Conservation (phyloP, 35 echinoderm and acorn worm species). For the Ophioderma brevispina region DNA sequence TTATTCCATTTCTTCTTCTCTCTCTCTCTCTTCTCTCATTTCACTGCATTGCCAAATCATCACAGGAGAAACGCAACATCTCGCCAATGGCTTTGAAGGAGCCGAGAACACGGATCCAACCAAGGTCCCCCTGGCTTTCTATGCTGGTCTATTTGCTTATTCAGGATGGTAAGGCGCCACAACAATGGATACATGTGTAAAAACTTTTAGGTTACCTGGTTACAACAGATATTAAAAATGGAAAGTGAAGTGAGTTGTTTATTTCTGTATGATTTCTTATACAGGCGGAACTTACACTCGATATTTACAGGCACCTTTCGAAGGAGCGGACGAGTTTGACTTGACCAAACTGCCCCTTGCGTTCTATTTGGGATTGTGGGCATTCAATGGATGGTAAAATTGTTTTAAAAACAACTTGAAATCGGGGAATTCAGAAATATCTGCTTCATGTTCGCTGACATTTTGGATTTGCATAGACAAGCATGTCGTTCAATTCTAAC, state of each 20-base stretch:
- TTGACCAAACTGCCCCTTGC: not conserved
- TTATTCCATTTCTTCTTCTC: too few species aligned
- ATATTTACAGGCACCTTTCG: not conserved
- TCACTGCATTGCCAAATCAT: not conserved
- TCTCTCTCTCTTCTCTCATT: not conserved
- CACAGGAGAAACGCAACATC: slow-evolving; percentile 55
- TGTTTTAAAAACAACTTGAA: too few species aligned
- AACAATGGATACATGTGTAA: too few species aligned
- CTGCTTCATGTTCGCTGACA: too few species aligned
- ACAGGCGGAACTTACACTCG: not conserved
- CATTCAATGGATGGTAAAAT: not conserved
- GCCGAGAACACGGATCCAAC: slow-evolving; percentile 44
- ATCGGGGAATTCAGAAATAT: too few species aligned
- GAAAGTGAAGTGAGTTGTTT: too few species aligned
- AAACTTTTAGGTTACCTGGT: too few species aligned
- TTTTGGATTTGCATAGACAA: too few species aligned
- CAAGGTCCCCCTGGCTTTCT: slow-evolving; percentile 51
- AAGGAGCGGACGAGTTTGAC: not conserved
- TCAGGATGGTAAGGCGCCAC: slow-evolving; percentile 64
- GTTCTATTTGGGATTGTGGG: not conserved
- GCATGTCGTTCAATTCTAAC: too few species aligned
- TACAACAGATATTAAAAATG: too few species aligned
- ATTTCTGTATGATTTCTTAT: too few species aligned
- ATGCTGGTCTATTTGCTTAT: slow-evolving; percentile 67
- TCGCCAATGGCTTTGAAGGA: slow-evolving; percentile 48